A percentile compares a stretch with the other conserved stretches of the same genome.
phyloP scores from a whole-genome alignment of 2,113 vertebrate species.

The Lepisosteus osseus region DNA sequence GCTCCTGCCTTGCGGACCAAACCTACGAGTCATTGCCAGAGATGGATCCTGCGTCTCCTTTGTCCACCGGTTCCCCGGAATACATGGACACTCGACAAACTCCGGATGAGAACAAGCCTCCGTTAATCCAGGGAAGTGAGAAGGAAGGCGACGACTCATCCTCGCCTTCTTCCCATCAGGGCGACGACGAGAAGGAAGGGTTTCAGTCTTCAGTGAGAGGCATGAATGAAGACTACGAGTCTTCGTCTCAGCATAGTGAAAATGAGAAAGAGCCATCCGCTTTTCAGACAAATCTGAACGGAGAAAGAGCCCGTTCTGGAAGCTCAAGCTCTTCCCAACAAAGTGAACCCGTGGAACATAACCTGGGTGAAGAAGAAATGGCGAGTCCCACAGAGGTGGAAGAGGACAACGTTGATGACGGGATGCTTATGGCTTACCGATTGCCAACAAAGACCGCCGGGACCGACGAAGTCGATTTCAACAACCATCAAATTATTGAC shows the following conservation, averaged over 20 bases:
- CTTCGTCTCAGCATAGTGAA: background rate
- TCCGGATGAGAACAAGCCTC: constrained; percentile 28
- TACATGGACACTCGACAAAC: constrained; percentile 31
- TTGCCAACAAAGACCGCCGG: background rate
- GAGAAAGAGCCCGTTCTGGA: background rate
- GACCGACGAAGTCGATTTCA: background rate
- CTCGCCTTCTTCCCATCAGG: background rate
- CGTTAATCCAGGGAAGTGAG: constrained; percentile 19
- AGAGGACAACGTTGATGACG: background rate
- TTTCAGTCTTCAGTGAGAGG: background rate
- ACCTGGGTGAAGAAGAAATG: constrained; percentile 1
- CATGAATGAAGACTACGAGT: too few species aligned
- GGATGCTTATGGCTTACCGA: background rate
- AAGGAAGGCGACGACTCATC: constrained; percentile 23
- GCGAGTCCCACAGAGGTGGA: background rate
- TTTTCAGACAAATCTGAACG: background rate
- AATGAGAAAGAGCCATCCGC: background rate
- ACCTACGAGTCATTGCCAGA: constrained; percentile 18
- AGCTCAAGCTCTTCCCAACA: constrained; percentile 26
- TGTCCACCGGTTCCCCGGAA: constrained; percentile 10
- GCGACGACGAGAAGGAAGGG: constrained; percentile 8
- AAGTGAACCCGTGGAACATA: constrained; percentile 15
- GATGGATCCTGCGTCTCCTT: constrained; percentile 14
- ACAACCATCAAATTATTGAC: constrained; percentile 17
- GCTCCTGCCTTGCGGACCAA: background rate